These are phyloP conservation scores for Tiaroga cobitis DNA, from an alignment of 2,797 vertebrate genomes.

Conservation along the genomic window DNA sequence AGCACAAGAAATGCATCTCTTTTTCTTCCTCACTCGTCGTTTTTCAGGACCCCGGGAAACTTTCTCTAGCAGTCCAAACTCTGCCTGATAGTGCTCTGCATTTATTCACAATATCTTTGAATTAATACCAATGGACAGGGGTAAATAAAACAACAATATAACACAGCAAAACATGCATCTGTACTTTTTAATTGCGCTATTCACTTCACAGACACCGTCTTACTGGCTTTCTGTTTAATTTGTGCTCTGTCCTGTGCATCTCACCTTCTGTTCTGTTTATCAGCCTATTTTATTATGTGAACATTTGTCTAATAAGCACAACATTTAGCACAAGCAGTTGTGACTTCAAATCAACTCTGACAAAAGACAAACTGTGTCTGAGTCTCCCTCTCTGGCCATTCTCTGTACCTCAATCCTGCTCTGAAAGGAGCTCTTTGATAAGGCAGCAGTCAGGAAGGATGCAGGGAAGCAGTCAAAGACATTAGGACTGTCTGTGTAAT, in stretches of 20 bases:
- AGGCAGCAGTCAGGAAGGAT: conserved; percentile 70
- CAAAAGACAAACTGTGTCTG: conserved; percentile 48
- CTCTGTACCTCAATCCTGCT: conserved; percentile 22
- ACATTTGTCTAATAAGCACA: background rate
- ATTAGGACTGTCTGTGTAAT: conserved; percentile 33
- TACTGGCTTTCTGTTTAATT: background rate
- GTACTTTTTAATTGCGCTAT: background rate
- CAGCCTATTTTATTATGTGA: background rate
- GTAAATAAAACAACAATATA: too few species aligned
- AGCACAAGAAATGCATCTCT: too few species aligned
- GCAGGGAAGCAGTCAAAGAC: conserved; percentile 78
- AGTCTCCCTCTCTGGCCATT: conserved; percentile 60
- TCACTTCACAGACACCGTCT: background rate
- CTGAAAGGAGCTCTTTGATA: conserved; percentile 80
- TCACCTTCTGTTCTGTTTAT: background rate
- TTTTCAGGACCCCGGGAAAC: too few species aligned
- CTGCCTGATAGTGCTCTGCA: too few species aligned
- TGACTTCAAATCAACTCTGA: conserved; percentile 37
- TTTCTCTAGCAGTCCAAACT: too few species aligned
- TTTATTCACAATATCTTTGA: too few species aligned
- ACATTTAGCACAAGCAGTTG: conserved; percentile 12
- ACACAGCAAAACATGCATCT: too few species aligned
- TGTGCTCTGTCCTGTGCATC: background rate
- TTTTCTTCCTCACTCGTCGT: too few species aligned
- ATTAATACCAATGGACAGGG: too few species aligned